Conservation (phyloP, 2,797 vertebrate species). For the Myripristis jacobus region DNA sequence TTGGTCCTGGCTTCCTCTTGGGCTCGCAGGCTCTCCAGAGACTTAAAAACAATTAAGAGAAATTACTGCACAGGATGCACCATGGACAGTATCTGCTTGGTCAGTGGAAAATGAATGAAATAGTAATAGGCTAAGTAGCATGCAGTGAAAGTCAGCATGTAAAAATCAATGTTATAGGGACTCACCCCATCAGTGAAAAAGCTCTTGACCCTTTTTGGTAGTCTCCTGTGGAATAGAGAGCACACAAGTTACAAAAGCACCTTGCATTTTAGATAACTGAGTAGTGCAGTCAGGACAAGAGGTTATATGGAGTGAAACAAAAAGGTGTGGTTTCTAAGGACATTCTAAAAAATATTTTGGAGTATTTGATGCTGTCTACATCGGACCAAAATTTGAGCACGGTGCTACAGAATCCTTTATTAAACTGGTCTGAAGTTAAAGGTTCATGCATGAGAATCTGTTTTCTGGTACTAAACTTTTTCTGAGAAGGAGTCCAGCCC, state of each 20-base stretch:
- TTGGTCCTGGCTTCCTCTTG: slow-evolving; percentile 91
- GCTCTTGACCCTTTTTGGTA: slow-evolving; percentile 94
- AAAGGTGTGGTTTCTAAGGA: too few species aligned
- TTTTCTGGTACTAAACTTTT: background rate
- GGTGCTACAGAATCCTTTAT: too few species aligned
- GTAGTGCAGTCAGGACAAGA: background rate
- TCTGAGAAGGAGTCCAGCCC: background rate
- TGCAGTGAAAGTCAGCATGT: background rate
- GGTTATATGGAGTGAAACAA: too few species aligned
- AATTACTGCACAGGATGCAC: background rate
- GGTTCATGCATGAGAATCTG: background rate
- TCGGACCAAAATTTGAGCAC: too few species aligned
- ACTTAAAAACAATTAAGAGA: slow-evolving; percentile 77
- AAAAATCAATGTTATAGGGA: slow-evolving; percentile 11
- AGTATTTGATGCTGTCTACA: too few species aligned
- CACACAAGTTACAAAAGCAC: background rate
- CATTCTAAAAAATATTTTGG: too few species aligned
- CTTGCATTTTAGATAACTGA: background rate
- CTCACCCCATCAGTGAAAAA: slow-evolving; percentile 97
- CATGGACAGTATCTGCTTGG: background rate
- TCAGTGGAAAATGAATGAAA: background rate
- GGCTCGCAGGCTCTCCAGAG: slow-evolving; percentile 89
- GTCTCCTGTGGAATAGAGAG: slow-evolving; percentile 83
- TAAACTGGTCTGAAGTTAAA: too few species aligned
- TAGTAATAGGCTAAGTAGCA: background rate